Percentiles rank a stretch among this genome's conserved stretches.
These are phyloP conservation scores for Carcina quercana DNA, from an alignment of 2,888 invertebrate genomes.

Conservation along the genomic window DNA sequence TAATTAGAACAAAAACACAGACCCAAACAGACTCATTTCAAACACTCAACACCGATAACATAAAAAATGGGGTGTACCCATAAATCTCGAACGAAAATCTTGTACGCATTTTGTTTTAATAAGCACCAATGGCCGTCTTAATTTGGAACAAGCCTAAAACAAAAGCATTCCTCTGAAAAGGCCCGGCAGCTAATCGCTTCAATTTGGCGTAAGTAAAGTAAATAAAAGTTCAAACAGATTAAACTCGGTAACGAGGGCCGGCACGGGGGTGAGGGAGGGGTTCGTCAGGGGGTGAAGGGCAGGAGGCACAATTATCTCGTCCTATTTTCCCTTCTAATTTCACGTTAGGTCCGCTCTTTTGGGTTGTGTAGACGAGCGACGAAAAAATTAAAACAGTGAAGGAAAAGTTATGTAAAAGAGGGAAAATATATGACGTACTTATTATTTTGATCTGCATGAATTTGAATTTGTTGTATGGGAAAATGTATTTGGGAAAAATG, in stretches of 20 bases:
- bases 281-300: slow-evolving; percentile 22
- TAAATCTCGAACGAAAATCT: no score
- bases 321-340: slow-evolving; percentile 69
- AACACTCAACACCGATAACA: no score
- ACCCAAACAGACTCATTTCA: no score
- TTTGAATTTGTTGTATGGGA: no score
- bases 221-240: slow-evolving; percentile 72
- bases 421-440: neutral
- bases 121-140: slow-evolving; percentile 21
- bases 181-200: slow-evolving; percentile 51
- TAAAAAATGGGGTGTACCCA: no score
- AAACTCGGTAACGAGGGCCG: slow-evolving; percentile 57
- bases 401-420: neutral
- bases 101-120: neutral
- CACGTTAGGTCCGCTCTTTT: slow-evolving; percentile 48
- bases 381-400: slow-evolving; percentile 8
- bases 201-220: slow-evolving; percentile 56
- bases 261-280: slow-evolving; percentile 15
- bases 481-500: no score
- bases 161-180: slow-evolving; percentile 31
- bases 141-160: slow-evolving; percentile 32
- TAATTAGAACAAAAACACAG: no score
- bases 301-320: slow-evolving; percentile 62
- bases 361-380: slow-evolving; percentile 30
- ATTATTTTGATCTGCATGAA: neutral